phyloP scores from a whole-genome alignment of 2,888 invertebrate genomes.

The Pyrochroa serraticornis region DNA sequence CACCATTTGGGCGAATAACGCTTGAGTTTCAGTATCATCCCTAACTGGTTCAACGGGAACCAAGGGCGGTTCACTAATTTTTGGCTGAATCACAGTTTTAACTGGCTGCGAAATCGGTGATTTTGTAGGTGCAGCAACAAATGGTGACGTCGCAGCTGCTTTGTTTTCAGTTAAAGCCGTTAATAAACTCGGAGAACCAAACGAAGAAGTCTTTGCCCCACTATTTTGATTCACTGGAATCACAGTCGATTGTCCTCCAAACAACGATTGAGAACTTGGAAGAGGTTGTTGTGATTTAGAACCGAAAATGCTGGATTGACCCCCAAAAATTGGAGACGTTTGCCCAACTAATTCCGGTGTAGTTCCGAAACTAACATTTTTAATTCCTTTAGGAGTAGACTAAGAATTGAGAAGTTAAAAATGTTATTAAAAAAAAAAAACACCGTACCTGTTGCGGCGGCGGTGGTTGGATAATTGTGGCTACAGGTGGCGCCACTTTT shows the following conservation, averaged over 20 bases:
- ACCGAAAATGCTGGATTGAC: not conserved
- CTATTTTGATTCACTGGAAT: not conserved
- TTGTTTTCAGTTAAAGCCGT: too few species aligned
- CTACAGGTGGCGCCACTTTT: not conserved
- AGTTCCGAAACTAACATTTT: not conserved
- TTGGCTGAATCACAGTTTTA: constrained; percentile 1
- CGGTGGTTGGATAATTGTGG: constrained; percentile 5
- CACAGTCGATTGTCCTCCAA: constrained; percentile 38
- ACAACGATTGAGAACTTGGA: constrained; percentile 25
- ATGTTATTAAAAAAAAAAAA: not conserved
- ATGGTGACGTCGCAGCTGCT: not conserved
- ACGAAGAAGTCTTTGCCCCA: not conserved
- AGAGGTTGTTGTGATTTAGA: constrained; percentile 12
- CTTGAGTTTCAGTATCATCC: constrained; percentile 43
- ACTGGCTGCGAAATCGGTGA: constrained; percentile 2
- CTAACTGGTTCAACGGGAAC: not conserved
- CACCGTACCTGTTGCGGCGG: constrained; percentile 1
- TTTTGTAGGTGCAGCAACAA: not conserved
- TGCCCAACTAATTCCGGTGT: not conserved
- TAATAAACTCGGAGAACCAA: too few species aligned
- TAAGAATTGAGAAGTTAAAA: not conserved
- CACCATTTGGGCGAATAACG: constrained; percentile 65
- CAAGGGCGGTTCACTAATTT: constrained; percentile 1
- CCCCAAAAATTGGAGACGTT: not conserved
- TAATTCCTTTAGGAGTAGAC: not conserved